phyloP scores from a whole-genome alignment of 1,140 invertebrate species.

The Anadara kagoshimensis region DNA sequence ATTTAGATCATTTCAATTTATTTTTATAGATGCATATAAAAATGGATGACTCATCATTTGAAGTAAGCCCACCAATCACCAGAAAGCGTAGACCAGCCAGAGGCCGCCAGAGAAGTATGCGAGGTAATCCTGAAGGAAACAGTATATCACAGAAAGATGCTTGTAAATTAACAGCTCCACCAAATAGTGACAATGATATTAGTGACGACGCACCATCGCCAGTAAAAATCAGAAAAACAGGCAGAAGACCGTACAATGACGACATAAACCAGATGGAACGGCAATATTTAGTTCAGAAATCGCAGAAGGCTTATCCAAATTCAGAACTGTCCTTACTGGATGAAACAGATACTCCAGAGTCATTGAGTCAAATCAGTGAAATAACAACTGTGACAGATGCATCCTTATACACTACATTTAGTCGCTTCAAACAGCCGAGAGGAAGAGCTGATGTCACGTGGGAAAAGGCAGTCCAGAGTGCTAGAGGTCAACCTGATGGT shows the following conservation, averaged over 20 bases:
- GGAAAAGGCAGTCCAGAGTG: slow-evolving; percentile 66
- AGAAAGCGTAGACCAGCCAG: slow-evolving; percentile 26
- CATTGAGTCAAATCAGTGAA: slow-evolving; percentile 66
- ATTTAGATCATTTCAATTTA: too few species aligned
- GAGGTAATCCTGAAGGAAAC: slow-evolving; percentile 64
- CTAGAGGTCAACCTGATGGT: slow-evolving; percentile 69
- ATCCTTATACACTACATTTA: slow-evolving; percentile 52
- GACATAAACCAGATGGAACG: slow-evolving; percentile 13
- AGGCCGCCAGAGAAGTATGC: slow-evolving; percentile 42
- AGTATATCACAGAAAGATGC: slow-evolving; percentile 53
- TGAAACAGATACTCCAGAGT: slow-evolving; percentile 57
- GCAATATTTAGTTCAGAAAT: slow-evolving; percentile 34
- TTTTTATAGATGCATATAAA: slow-evolving; percentile 27
- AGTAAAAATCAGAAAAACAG: slow-evolving; percentile 37
- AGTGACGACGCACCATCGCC: slow-evolving; percentile 42
- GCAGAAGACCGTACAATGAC: slow-evolving; percentile 15
- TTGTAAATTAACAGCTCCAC: slow-evolving; percentile 17
- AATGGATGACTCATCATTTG: slow-evolving; percentile 49
- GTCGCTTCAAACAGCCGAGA: slow-evolving; percentile 41
- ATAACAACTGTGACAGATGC: slow-evolving; percentile 59
- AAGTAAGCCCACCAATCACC: slow-evolving; percentile 23
- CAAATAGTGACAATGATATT: slow-evolving; percentile 42
- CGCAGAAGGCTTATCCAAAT: slow-evolving; percentile 44
- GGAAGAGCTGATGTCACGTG: slow-evolving; percentile 54
- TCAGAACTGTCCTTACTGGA: slow-evolving; percentile 43